Percentiles rank a stretch among this genome's conserved stretches.
These are phyloP conservation scores for Oscheius sp. DNA, from an alignment of 2,888 invertebrate genomes.

Conservation along the genomic window DNA sequence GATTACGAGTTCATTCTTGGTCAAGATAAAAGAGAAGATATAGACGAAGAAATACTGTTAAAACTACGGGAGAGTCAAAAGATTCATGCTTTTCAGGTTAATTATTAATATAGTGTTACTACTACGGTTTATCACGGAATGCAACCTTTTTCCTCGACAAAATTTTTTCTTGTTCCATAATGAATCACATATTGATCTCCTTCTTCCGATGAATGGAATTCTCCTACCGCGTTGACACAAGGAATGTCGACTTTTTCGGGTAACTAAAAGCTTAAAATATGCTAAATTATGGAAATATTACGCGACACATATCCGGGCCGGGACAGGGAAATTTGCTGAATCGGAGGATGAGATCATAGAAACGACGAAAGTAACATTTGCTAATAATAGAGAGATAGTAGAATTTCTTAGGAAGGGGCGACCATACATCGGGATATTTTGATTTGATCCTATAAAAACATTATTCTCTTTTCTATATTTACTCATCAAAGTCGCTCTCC, in stretches of 20 bases:
- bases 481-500: conserved; percentile 1
- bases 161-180: no score
- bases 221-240: conserved; percentile 4
- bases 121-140: no score
- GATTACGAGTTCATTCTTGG: no score
- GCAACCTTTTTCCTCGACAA: no score
- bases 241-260: not conserved
- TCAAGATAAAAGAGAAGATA: no score
- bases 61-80: no score
- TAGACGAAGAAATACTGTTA: no score
- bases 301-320: conserved; percentile 40
- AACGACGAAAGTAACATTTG: conserved; percentile 33
- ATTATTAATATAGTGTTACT: no score
- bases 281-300: conserved; percentile 26
- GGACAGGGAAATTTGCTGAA: conserved; percentile 37
- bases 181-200: not conserved
- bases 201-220: not conserved
- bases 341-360: no score
- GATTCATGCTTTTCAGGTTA: no score
- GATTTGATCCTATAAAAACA: not conserved
- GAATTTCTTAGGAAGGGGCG: conserved; percentile 22
- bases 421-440: not conserved
- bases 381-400: conserved; percentile 32
- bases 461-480: conserved; percentile 4
- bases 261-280: not conserved